phyloP scores from a whole-genome alignment of 2,113 vertebrate genomes.

The Percopsis transmontana region DNA sequence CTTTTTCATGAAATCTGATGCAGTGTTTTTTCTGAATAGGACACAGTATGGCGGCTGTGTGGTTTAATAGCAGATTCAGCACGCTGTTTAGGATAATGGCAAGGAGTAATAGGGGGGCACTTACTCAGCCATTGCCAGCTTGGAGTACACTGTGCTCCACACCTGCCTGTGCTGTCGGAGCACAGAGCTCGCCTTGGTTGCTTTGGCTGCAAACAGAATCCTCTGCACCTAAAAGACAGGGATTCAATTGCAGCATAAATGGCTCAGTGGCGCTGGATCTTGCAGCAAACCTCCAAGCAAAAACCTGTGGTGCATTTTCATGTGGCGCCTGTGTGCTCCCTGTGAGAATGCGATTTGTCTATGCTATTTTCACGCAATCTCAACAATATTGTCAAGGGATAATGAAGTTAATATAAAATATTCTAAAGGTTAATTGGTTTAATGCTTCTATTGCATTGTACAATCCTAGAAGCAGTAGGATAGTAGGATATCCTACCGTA shows the following conservation, averaged over 20 bases:
- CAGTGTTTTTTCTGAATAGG: constrained; percentile 31
- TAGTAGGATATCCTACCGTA: not conserved
- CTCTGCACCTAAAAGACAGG: constrained; percentile 81
- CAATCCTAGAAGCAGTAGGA: not conserved
- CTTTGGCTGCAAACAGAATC: constrained; percentile 80
- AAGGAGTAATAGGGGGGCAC: constrained; percentile 61
- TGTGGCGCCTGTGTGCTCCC: not conserved
- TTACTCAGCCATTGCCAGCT: constrained; percentile 83
- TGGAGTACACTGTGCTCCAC: constrained; percentile 85
- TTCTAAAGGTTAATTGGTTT: not conserved
- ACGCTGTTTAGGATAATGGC: constrained; percentile 65
- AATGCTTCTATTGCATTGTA: not conserved
- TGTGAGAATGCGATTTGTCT: too few species aligned
- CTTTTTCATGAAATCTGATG: constrained; percentile 36
- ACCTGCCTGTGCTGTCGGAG: constrained; percentile 87
- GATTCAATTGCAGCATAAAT: constrained; percentile 38
- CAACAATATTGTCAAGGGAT: not conserved
- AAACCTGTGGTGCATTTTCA: not conserved
- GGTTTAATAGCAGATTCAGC: constrained; percentile 57
- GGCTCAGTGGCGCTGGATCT: constrained; percentile 20
- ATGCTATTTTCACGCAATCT: too few species aligned
- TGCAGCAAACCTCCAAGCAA: constrained; percentile 1
- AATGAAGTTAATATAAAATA: constrained; percentile 27
- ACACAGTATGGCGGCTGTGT: constrained; percentile 49
- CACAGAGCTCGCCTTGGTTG: constrained; percentile 82